These are phyloP conservation scores for Drosophila affinis DNA, from an alignment of 2,888 invertebrate genomes.

Conservation along the genomic window DNA sequence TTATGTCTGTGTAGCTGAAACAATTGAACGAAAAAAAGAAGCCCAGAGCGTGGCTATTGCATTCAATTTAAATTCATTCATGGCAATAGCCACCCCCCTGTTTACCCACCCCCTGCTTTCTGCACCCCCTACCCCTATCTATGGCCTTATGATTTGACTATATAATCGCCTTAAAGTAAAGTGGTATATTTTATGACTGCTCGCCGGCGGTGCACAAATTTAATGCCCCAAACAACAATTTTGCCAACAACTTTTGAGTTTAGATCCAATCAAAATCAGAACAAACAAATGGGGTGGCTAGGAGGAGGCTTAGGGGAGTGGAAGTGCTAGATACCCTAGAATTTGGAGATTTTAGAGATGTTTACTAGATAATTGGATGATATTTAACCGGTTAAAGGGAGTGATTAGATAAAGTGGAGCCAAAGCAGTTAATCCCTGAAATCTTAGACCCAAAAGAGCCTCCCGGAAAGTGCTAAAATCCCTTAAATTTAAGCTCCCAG, in stretches of 20 bases:
- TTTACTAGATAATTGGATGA: too few relatives aligned
- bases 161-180: conserved; percentile 37
- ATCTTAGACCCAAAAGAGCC: too few relatives aligned
- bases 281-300: conserved; percentile 15
- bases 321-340: neutral
- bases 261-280: conserved; percentile 44
- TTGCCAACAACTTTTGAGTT: conserved; percentile 33
- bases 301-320: neutral
- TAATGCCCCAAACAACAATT: conserved; percentile 27
- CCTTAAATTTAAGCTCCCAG: neutral
- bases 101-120: neutral
- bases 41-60: conserved; percentile 20
- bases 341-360: neutral
- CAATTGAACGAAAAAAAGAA: conserved; percentile 9
- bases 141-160: conserved; percentile 15
- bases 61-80: conserved; percentile 55
- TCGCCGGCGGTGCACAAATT: conserved; percentile 28
- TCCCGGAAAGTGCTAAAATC: neutral
- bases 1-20: conserved; percentile 16
- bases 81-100: conserved; percentile 7
- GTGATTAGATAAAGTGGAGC: too few relatives aligned
- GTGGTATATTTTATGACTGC: conserved; percentile 30
- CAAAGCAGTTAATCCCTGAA: too few relatives aligned
- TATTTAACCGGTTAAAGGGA: neutral
- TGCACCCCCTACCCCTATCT: neutral